Percentiles rank a stretch among this genome's conserved stretches.
phyloP scores from a whole-genome alignment of 2,797 vertebrate species.

The Toxotes lorentzi region DNA sequence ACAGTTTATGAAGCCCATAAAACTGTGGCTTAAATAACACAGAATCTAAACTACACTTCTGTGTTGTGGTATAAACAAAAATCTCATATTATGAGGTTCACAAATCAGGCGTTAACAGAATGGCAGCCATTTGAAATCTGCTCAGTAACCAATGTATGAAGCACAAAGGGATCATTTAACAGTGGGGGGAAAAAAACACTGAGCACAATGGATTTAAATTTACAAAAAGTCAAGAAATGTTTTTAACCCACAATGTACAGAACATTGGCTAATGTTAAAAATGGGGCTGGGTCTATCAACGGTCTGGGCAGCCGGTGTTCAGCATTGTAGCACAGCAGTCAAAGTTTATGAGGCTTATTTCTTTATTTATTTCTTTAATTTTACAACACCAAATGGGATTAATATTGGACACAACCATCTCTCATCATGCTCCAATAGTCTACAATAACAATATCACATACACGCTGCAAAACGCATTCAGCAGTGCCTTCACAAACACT shows the following conservation, averaged over 20 bases:
- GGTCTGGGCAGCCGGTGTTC: slow-evolving; percentile 4
- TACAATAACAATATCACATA: slow-evolving; percentile 18
- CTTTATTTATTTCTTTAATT: slow-evolving; percentile 20
- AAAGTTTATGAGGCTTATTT: slow-evolving; percentile 23
- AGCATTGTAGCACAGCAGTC: slow-evolving; percentile 4
- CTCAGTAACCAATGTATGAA: slow-evolving; percentile 1
- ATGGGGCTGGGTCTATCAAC: neutral
- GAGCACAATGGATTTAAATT: neutral
- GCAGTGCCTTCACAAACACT: slow-evolving; percentile 16
- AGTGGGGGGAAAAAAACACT: neutral
- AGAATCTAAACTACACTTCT: neutral
- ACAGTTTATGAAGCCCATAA: slow-evolving; percentile 6
- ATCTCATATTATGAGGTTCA: neutral
- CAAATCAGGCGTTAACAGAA: neutral
- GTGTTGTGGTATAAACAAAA: neutral
- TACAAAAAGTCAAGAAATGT: neutral
- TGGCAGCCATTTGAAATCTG: slow-evolving; percentile 7
- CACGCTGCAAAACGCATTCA: slow-evolving; percentile 28
- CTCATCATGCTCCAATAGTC: slow-evolving; percentile 27
- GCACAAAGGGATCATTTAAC: slow-evolving; percentile 8
- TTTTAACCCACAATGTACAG: slow-evolving; percentile 5
- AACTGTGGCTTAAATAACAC: neutral
- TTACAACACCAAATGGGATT: slow-evolving; percentile 6
- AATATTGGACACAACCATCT: slow-evolving; percentile 16
- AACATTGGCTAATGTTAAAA: slow-evolving; percentile 27